These are phyloP conservation scores for Leucoraja erinaceus DNA, from an alignment of 2,113 vertebrate genomes.

Conservation along the genomic window DNA sequence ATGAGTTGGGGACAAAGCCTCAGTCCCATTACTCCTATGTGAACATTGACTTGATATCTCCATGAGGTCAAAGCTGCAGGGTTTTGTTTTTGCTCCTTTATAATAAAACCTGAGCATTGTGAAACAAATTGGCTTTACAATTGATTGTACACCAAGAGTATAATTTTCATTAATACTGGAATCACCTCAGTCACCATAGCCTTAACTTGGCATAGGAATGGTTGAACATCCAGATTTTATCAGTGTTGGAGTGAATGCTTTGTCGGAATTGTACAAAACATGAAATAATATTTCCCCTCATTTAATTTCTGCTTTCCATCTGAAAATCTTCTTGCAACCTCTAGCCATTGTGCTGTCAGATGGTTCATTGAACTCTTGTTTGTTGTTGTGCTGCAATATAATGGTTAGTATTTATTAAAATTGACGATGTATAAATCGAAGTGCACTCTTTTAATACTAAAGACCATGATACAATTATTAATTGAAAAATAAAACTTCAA, in stretches of 20 bases:
- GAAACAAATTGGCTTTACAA: not conserved
- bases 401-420: constrained; percentile 20
- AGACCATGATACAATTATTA: not conserved
- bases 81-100: not conserved
- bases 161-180: not conserved
- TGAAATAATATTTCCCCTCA: no score
- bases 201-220: not conserved
- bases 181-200: not conserved
- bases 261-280: not conserved
- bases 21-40: not conserved
- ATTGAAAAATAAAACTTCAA: not conserved
- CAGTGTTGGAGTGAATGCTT: not conserved
- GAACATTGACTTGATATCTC: not conserved
- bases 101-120: not conserved
- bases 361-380: not conserved
- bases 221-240: not conserved
- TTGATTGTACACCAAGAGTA: not conserved
- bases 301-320: not conserved
- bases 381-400: not conserved
- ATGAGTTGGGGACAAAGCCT: not conserved
- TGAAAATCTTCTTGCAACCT: not conserved
- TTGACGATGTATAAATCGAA: constrained; percentile 14
- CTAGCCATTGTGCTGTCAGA: not conserved
- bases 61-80: not conserved
- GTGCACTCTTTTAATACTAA: not conserved